These are phyloP conservation scores for Caenorhabditis angaria DNA, from an alignment of 2,888 invertebrate genomes.

Conservation along the genomic window DNA sequence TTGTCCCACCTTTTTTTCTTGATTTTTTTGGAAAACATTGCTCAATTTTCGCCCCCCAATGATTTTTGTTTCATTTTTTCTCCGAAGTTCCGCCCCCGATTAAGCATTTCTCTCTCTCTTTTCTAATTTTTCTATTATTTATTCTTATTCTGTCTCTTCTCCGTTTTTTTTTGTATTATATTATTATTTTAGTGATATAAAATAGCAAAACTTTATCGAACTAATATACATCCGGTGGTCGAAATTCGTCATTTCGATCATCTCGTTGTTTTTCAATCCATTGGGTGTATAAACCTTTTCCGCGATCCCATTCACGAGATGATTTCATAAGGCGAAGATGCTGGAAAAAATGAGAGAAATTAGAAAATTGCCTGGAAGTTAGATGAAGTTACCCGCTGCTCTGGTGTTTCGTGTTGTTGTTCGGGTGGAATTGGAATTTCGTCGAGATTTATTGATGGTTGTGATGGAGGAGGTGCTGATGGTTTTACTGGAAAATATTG, in stretches of 20 bases:
- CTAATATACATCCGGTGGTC: constrained; percentile 61
- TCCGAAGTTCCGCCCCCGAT: neutral
- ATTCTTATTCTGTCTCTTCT: neutral
- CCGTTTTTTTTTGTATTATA: neutral
- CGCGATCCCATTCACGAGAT: constrained; percentile 65
- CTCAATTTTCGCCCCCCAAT: neutral
- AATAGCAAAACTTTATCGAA: constrained; percentile 5
- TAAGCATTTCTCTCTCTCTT: neutral
- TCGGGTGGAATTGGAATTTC: constrained; percentile 50
- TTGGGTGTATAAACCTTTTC: constrained; percentile 50
- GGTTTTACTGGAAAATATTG: constrained; percentile 34
- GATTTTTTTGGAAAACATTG: constrained; percentile 10
- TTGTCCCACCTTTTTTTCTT: neutral
- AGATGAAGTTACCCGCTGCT: constrained; percentile 25
- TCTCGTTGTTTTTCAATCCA: constrained; percentile 63
- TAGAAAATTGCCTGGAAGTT: neutral
- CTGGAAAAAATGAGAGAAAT: constrained; percentile 21
- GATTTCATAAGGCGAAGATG: constrained; percentile 42
- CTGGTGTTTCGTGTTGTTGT: constrained; percentile 34
- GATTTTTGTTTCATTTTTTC: neutral
- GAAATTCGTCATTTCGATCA: constrained; percentile 65
- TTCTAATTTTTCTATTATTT: neutral
- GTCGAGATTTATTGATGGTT: constrained; percentile 13
- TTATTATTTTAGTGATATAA: constrained; percentile 9
- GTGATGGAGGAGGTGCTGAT: constrained; percentile 27